phyloP scores from a whole-genome alignment of 2,797 vertebrate genomes.

The Cyprinodon diabolis region DNA sequence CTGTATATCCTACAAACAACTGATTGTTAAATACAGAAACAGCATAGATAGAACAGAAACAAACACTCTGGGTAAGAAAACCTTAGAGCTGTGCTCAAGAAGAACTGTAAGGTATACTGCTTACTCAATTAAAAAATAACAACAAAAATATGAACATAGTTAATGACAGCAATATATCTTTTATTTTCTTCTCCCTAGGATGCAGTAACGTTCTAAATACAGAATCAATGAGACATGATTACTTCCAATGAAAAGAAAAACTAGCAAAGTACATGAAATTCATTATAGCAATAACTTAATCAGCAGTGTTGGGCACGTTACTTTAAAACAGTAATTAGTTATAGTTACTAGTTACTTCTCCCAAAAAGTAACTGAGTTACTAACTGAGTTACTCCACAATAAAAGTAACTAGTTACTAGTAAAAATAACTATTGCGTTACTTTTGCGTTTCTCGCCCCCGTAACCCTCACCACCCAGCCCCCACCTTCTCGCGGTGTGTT shows the following conservation, averaged over 20 bases:
- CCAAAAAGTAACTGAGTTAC: too few relatives aligned
- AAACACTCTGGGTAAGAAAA: not conserved
- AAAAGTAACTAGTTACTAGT: too few relatives aligned
- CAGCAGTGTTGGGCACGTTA: too few relatives aligned
- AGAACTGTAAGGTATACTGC: not conserved
- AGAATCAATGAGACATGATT: too few relatives aligned
- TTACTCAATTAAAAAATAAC: not conserved
- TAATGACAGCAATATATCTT: not conserved
- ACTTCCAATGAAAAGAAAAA: not conserved
- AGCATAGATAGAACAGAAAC: not conserved
- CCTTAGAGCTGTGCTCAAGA: not conserved
- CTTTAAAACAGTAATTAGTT: too few relatives aligned
- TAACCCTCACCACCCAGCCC: too few relatives aligned
- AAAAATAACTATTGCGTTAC: too few relatives aligned
- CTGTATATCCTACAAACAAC: not conserved
- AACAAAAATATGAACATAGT: not conserved
- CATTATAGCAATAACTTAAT: not conserved
- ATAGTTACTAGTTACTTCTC: too few relatives aligned
- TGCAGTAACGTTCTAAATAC: not conserved
- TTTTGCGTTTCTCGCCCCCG: too few relatives aligned
- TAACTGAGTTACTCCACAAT: too few relatives aligned
- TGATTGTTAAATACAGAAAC: not conserved
- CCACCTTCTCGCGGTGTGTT: too few relatives aligned
- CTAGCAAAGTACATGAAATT: not conserved
- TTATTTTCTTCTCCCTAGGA: not conserved